Conservation (phyloP, 1,140 invertebrate genomes). For the Drosophila persimilis region DNA sequence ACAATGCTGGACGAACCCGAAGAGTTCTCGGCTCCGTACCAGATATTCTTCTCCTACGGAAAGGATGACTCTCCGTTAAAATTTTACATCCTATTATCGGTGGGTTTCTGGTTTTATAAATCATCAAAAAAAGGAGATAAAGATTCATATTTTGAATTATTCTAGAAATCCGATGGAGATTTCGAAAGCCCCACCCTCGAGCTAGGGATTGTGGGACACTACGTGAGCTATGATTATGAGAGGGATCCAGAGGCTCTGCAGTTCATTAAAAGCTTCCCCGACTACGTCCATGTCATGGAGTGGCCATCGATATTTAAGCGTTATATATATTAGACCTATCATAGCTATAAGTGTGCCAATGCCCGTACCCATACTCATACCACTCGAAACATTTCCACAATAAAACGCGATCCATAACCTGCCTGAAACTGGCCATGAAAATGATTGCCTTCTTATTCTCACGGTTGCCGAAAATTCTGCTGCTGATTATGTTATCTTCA, state of each 20-base stretch:
- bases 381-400: neutral
- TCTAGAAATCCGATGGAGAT: conserved; percentile 83
- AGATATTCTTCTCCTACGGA: conserved; percentile 87
- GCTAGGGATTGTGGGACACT: conserved; percentile 45
- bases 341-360: neutral
- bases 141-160: neutral
- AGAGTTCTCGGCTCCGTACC: conserved; percentile 86
- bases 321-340: conserved; percentile 24
- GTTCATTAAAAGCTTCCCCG: conserved; percentile 28
- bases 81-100: conserved; percentile 86
- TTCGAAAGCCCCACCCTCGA: conserved; percentile 44
- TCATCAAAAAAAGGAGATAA: no score
- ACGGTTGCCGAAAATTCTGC: no score
- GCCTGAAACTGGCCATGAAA: neutral
- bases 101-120: conserved; percentile 56
- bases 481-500: no score
- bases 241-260: conserved; percentile 25
- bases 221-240: conserved; percentile 17
- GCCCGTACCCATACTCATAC: no score
- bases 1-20: conserved; percentile 82
- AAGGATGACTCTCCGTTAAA: conserved; percentile 85
- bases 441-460: no score
- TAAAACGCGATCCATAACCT: conserved; percentile 24
- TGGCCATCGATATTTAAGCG: conserved; percentile 39
- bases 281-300: conserved; percentile 33